phyloP scores from a whole-genome alignment of 2,888 invertebrate species.

The Eristalis intricaria region DNA sequence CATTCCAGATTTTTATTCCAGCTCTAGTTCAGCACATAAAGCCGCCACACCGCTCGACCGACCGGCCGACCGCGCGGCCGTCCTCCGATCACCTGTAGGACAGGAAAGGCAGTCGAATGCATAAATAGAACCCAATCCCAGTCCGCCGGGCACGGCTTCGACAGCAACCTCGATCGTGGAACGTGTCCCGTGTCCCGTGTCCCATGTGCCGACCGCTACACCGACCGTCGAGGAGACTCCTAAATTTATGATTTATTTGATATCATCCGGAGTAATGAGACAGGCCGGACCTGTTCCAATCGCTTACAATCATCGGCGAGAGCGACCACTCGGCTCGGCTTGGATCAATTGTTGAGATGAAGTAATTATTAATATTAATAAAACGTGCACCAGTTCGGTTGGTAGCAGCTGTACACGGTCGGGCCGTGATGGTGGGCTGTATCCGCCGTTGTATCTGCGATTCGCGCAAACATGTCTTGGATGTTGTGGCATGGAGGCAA shows the following conservation, averaged over 20 bases:
- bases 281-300: slow-evolving; percentile 41
- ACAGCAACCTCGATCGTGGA: slow-evolving; percentile 6
- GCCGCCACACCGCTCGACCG: neutral
- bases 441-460: neutral
- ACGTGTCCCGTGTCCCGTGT: neutral
- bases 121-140: slow-evolving; percentile 51
- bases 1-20: slow-evolving; percentile 41
- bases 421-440: neutral
- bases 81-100: slow-evolving; percentile 26
- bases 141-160: neutral
- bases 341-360: slow-evolving; percentile 52
- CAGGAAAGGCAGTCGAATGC: slow-evolving; percentile 28
- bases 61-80: too few relatives aligned
- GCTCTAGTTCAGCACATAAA: slow-evolving; percentile 14
- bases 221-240: slow-evolving; percentile 10
- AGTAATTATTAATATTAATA: slow-evolving; percentile 62
- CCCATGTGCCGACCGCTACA: neutral
- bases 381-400: slow-evolving; percentile 46
- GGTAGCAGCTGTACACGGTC: neutral
- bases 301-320: slow-evolving; percentile 53
- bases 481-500: neutral
- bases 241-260: slow-evolving; percentile 63
- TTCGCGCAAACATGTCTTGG: neutral
- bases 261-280: slow-evolving; percentile 54
- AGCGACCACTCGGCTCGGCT: neutral